A percentile compares a stretch with the other conserved stretches of the same genome.
Conservation (phyloP, 2,888 invertebrate species). For the Lacanobia wlatinum region DNA sequence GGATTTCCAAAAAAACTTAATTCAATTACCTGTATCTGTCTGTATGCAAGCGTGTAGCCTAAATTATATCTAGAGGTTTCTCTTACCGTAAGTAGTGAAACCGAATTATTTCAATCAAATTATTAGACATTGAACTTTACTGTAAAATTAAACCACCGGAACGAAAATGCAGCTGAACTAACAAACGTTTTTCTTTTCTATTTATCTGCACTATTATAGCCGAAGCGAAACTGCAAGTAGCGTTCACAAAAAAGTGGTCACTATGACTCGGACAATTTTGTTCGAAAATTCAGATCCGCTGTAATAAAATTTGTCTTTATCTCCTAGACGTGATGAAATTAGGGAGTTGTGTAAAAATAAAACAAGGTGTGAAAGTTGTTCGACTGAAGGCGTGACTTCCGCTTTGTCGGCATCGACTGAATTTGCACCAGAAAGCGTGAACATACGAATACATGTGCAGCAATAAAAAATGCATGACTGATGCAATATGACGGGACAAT, state of each 20-base stretch:
- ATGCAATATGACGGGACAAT: slow-evolving; percentile 57
- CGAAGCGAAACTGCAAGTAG: slow-evolving; percentile 60
- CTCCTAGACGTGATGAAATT: slow-evolving; percentile 70
- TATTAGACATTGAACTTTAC: slow-evolving; percentile 54
- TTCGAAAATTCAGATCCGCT: slow-evolving; percentile 54
- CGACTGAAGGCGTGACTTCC: slow-evolving; percentile 69
- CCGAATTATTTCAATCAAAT: slow-evolving; percentile 58
- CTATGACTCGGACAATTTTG: slow-evolving; percentile 41
- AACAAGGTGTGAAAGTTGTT: slow-evolving; percentile 69
- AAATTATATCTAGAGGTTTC: slow-evolving; percentile 54
- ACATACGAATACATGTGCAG: slow-evolving; percentile 42
- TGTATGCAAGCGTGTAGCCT: slow-evolving; percentile 57
- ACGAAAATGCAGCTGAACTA: slow-evolving; percentile 60
- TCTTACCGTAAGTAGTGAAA: slow-evolving; percentile 57
- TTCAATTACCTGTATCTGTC: slow-evolving; percentile 45
- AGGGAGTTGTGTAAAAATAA: slow-evolving; percentile 63
- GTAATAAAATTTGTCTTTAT: slow-evolving; percentile 71
- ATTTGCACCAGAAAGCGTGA: slow-evolving; percentile 55
- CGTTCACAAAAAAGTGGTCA: slow-evolving; percentile 36
- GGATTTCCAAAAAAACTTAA: slow-evolving; percentile 39
- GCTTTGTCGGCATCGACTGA: slow-evolving; percentile 36
- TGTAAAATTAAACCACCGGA: slow-evolving; percentile 55
- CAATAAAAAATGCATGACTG: slow-evolving; percentile 57
- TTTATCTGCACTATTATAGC: slow-evolving; percentile 38
- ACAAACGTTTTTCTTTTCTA: slow-evolving; percentile 51